phyloP scores from a whole-genome alignment of 2,888 invertebrate genomes.

The Limnephilus auricula region DNA sequence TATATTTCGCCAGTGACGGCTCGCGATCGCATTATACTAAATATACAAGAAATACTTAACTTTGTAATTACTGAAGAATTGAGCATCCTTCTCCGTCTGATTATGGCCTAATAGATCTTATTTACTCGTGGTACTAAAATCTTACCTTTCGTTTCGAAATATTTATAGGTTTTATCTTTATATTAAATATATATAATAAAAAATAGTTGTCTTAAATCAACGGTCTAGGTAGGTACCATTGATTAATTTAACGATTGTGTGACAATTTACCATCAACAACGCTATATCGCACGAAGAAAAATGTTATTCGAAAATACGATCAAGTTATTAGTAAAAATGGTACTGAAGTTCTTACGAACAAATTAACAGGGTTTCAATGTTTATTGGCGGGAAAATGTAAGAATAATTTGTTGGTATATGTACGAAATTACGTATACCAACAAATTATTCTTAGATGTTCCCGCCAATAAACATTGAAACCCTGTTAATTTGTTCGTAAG shows the following conservation, averaged over 20 bases:
- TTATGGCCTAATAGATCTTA: too few relatives aligned
- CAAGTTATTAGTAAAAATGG: too few relatives aligned
- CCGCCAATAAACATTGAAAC: too few relatives aligned
- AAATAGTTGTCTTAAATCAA: not conserved
- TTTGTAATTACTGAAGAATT: not conserved
- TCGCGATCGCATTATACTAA: constrained; percentile 5
- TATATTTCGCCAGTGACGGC: constrained; percentile 50
- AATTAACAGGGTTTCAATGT: too few relatives aligned
- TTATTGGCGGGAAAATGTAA: too few relatives aligned
- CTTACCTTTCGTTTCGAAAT: not conserved
- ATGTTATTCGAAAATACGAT: too few relatives aligned
- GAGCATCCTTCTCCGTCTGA: not conserved
- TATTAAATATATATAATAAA: not conserved
- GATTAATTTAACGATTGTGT: not conserved
- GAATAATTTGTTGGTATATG: too few relatives aligned
- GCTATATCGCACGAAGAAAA: too few relatives aligned
- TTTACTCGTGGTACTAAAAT: not conserved
- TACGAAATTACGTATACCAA: too few relatives aligned
- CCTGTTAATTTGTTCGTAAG: too few relatives aligned
- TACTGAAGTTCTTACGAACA: too few relatives aligned
- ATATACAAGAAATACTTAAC: not conserved
- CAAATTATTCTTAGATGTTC: too few relatives aligned
- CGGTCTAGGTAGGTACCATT: not conserved
- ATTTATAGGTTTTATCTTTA: not conserved
- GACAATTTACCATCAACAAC: not conserved